Percentiles rank a stretch among this genome's conserved stretches.
phyloP scores from a whole-genome alignment of 2,888 invertebrate genomes.

The Ctenicera cuprea region DNA sequence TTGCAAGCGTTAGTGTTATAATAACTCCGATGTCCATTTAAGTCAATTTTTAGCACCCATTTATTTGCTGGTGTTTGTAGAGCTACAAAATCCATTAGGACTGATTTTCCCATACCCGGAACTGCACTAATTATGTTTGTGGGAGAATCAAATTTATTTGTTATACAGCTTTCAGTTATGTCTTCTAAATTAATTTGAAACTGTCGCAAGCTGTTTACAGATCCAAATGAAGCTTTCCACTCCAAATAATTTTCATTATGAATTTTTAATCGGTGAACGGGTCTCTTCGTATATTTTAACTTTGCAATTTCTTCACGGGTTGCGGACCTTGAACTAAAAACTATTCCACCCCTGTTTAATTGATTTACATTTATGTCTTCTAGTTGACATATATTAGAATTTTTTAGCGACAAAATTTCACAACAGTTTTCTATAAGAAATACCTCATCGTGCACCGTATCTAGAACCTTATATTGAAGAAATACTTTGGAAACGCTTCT shows the following conservation, averaged over 20 bases:
- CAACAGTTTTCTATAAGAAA: slow-evolving; percentile 14
- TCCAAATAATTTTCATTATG: background rate
- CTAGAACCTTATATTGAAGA: background rate
- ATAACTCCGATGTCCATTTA: slow-evolving; percentile 27
- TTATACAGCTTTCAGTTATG: background rate
- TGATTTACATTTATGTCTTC: background rate
- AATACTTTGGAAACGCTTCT: background rate
- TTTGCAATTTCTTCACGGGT: background rate
- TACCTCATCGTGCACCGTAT: background rate
- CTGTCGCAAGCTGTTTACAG: background rate
- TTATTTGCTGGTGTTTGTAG: background rate
- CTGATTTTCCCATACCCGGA: slow-evolving; percentile 41
- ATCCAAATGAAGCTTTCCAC: slow-evolving; percentile 26
- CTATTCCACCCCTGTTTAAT: background rate
- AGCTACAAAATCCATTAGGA: background rate
- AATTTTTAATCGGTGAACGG: slow-evolving; percentile 7
- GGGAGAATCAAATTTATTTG: background rate
- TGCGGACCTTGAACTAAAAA: too few species aligned
- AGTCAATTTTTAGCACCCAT: slow-evolving; percentile 23
- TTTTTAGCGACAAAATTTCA: background rate
- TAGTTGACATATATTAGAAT: background rate
- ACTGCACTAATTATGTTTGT: slow-evolving; percentile 1
- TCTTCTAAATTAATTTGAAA: background rate
- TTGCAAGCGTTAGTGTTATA: background rate
- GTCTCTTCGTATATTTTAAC: background rate